phyloP scores from a whole-genome alignment of 2,888 invertebrate genomes.

The Biston stratarius region DNA sequence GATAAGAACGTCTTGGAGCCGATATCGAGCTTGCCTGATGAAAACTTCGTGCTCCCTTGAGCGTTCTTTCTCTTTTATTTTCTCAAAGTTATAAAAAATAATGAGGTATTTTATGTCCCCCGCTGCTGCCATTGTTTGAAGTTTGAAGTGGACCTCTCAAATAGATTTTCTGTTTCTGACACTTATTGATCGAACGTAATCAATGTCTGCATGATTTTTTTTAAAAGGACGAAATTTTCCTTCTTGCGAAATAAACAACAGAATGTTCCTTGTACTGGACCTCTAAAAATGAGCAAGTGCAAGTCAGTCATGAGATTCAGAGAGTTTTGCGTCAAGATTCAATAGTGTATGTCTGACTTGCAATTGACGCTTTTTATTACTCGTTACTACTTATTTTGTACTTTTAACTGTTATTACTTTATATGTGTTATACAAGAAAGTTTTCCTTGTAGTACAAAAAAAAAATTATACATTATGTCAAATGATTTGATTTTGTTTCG shows the following conservation, averaged over 20 bases:
- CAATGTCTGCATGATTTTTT: conserved; percentile 14
- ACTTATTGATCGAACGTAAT: conserved; percentile 28
- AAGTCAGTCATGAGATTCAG: no score
- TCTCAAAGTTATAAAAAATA: conserved; percentile 75
- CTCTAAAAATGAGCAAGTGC: no score
- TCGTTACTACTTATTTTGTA: no score
- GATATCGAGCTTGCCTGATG: conserved; percentile 62
- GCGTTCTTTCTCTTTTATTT: conserved; percentile 67
- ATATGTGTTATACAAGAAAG: no score
- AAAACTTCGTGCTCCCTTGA: conserved; percentile 65
- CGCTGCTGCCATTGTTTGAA: conserved; percentile 65
- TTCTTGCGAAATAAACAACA: neutral
- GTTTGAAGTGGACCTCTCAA: conserved; percentile 46
- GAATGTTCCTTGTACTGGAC: no score
- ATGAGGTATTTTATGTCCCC: conserved; percentile 75
- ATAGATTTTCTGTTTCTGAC: conserved; percentile 46
- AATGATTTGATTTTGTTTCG: neutral
- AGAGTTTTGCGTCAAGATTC: no score
- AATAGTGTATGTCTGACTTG: no score
- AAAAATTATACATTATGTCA: no score
- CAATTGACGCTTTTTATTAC: no score
- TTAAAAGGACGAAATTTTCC: neutral
- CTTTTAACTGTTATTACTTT: no score
- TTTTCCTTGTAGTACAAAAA: no score
- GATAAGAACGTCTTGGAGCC: conserved; percentile 64